Evolutionary conservation across 2,113 vertebrate species (phyloP).

Genomic region (Cyanoliseus patagonus): DNA sequence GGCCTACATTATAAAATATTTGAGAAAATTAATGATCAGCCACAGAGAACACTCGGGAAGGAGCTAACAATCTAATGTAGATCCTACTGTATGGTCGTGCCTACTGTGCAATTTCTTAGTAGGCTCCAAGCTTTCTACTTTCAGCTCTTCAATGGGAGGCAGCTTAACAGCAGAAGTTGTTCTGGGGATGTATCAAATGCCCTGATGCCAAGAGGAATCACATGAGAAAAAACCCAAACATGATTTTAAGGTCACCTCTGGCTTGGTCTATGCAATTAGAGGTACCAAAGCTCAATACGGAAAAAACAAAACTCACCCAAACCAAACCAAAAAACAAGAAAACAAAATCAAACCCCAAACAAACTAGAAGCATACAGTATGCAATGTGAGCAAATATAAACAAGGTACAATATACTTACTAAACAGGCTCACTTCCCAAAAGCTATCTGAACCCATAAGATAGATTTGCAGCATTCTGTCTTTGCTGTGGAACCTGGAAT

Average conservation of each 20-base stretch:
- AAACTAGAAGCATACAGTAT: background rate
- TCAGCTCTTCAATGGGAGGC: background rate
- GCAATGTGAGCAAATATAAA: background rate
- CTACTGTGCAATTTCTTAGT: background rate
- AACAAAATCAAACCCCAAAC: background rate
- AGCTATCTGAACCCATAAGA: background rate
- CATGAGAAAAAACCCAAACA: background rate
- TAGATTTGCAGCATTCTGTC: background rate
- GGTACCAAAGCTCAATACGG: background rate
- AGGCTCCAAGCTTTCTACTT: background rate
- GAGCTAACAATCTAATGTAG: background rate
- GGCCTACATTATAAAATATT: constrained; percentile 54
- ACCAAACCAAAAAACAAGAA: background rate
- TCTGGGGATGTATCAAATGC: background rate
- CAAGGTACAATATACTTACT: background rate
- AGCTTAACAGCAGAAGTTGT: background rate
- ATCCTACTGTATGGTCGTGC: background rate
- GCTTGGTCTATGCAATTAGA: background rate
- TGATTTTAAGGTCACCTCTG: background rate
- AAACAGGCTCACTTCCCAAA: background rate
- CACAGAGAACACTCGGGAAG: background rate
- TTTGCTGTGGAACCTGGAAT: background rate
- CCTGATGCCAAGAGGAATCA: background rate
- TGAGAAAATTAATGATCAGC: background rate
- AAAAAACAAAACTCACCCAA: background rate